Percentiles rank a stretch among this genome's conserved stretches.
phyloP scores from a whole-genome alignment of 2,113 vertebrate species.

The Chauna torquata region DNA sequence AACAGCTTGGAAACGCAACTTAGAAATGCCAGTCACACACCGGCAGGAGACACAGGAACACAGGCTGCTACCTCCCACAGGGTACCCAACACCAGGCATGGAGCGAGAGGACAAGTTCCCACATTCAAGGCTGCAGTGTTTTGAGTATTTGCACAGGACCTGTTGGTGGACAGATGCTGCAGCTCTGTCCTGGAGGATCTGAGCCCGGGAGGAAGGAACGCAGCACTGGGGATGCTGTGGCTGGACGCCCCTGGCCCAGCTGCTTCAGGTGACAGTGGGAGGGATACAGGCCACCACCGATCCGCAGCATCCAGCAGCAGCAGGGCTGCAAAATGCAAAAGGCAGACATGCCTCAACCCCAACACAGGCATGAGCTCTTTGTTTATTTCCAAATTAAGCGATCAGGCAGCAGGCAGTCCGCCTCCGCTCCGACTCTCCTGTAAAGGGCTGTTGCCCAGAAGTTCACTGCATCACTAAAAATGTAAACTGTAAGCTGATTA shows the following conservation, averaged over 20 bases:
- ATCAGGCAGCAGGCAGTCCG: not conserved
- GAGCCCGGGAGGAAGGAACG: not conserved
- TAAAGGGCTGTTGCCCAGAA: slow-evolving; percentile 25
- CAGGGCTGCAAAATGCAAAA: not conserved
- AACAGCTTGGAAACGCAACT: not conserved
- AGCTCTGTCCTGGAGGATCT: not conserved
- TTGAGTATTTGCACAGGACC: not conserved
- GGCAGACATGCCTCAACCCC: not conserved
- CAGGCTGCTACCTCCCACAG: fast-evolving
- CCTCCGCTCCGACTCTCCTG: not conserved
- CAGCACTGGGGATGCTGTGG: fast-evolving
- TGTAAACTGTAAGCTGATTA: slow-evolving; percentile 59
- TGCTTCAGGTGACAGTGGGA: not conserved
- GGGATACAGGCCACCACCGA: not conserved
- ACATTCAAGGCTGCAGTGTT: not conserved
- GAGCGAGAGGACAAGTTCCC: not conserved
- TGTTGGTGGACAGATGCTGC: not conserved
- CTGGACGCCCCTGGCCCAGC: not conserved
- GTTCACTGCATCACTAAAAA: slow-evolving; percentile 23
- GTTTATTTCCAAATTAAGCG: not conserved
- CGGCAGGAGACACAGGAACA: not conserved
- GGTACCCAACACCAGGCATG: not conserved
- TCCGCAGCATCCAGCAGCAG: not conserved
- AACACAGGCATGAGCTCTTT: not conserved
- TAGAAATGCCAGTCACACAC: not conserved